Percentiles rank a stretch among this genome's conserved stretches.
phyloP scores from a whole-genome alignment of 2,113 vertebrate genomes.

The Callospermophilus lateralis region DNA sequence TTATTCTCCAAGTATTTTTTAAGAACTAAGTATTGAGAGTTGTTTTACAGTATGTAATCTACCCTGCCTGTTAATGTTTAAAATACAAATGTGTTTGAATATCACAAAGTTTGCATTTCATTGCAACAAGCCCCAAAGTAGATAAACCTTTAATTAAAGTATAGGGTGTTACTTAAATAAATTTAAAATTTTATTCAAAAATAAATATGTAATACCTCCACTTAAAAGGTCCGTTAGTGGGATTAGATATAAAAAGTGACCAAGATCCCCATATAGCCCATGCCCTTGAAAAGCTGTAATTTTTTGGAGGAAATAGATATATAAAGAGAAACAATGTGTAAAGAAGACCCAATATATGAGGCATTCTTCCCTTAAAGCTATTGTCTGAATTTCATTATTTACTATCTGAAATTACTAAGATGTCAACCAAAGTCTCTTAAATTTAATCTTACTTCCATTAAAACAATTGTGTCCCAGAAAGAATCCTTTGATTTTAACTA shows the following conservation, averaged over 20 bases:
- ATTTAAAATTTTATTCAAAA: slow-evolving; percentile 25
- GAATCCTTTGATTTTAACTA: slow-evolving; percentile 25
- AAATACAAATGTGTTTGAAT: slow-evolving; percentile 45
- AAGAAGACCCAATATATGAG: background rate
- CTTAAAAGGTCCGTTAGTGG: background rate
- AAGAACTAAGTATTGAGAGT: slow-evolving; percentile 43
- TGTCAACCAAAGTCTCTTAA: slow-evolving; percentile 30
- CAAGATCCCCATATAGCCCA: background rate
- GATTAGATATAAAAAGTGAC: slow-evolving; percentile 48
- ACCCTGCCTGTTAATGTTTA: slow-evolving; percentile 2
- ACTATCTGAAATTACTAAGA: slow-evolving; percentile 53
- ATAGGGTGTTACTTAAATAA: slow-evolving; percentile 17
- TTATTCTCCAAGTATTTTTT: slow-evolving; percentile 47
- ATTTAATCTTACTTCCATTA: background rate
- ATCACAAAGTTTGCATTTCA: slow-evolving; percentile 50
- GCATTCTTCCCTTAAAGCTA: background rate
- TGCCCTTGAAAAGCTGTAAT: slow-evolving; percentile 28
- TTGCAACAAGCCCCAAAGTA: slow-evolving; percentile 23
- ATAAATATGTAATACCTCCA: slow-evolving; percentile 11
- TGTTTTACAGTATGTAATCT: slow-evolving; percentile 36
- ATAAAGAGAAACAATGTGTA: background rate
- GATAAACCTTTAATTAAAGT: slow-evolving; percentile 35
- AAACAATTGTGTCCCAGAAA: background rate
- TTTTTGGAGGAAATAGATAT: background rate
- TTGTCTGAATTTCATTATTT: slow-evolving; percentile 48